Evolutionary conservation across 2,888 invertebrate genomes (phyloP).

Genomic region (Cinara cedri): DNA sequence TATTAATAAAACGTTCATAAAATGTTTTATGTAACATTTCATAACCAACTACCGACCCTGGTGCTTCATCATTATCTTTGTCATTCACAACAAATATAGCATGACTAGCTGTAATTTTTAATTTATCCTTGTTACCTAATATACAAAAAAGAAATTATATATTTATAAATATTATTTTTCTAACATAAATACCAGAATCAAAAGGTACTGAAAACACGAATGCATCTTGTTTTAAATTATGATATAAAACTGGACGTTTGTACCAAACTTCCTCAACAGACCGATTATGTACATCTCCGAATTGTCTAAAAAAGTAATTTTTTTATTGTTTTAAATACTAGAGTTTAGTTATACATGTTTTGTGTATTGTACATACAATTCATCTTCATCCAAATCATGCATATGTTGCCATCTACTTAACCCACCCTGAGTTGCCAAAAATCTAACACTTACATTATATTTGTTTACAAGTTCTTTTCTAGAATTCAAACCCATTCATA

Average conservation of each 20-base stretch:
- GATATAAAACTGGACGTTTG: conserved; percentile 85
- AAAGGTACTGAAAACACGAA: conserved; percentile 77
- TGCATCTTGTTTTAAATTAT: conserved; percentile 75
- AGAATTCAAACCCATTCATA: conserved; percentile 11
- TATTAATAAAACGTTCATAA: conserved; percentile 73
- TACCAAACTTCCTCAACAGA: conserved; percentile 92
- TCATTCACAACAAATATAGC: conserved; percentile 83
- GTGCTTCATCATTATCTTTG: conserved; percentile 76
- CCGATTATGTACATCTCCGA: conserved; percentile 74
- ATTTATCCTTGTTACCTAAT: conserved; percentile 43
- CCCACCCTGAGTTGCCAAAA: conserved; percentile 88
- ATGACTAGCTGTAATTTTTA: conserved; percentile 78
- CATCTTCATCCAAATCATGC: conserved; percentile 44
- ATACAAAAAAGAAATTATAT: neutral
- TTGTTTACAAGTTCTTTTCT: conserved; percentile 67
- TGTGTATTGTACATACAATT: conserved; percentile 38
- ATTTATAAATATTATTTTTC: neutral
- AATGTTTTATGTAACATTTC: conserved; percentile 79
- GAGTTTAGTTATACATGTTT: neutral
- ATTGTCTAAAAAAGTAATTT: conserved; percentile 30
- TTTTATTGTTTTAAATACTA: neutral
- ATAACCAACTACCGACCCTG: conserved; percentile 87
- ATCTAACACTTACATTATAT: conserved; percentile 78
- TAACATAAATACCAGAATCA: conserved; percentile 61
- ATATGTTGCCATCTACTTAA: conserved; percentile 86